Percentiles rank a stretch among this genome's conserved stretches.
These are phyloP conservation scores for Synergus umbraculus DNA, from an alignment of 2,888 invertebrate species.

Conservation along the genomic window DNA sequence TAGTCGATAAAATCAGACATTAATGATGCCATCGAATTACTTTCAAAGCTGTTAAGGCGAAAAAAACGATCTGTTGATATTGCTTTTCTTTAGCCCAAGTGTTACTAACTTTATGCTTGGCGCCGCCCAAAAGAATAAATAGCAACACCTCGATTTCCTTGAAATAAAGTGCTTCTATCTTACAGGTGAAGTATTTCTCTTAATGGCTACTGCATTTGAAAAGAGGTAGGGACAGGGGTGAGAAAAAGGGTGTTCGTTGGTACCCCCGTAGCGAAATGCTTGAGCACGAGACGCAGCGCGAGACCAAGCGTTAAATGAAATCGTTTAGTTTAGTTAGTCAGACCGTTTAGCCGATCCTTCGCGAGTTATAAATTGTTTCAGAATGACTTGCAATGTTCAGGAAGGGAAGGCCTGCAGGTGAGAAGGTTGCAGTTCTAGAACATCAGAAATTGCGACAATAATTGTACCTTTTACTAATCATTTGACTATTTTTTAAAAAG, in stretches of 20 bases:
- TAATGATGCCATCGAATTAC: slow-evolving; percentile 74
- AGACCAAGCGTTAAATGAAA: slow-evolving; percentile 73
- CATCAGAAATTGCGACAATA: background rate
- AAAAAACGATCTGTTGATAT: slow-evolving; percentile 57
- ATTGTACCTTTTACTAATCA: background rate
- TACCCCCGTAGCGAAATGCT: slow-evolving; percentile 62
- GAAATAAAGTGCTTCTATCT: slow-evolving; percentile 22
- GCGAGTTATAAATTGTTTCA: slow-evolving; percentile 74
- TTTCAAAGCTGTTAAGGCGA: slow-evolving; percentile 64
- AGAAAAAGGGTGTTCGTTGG: slow-evolving; percentile 58
- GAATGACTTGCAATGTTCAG: slow-evolving; percentile 70
- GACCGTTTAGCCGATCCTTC: slow-evolving; percentile 70
- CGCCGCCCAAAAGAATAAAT: slow-evolving; percentile 57
- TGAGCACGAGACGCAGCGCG: slow-evolving; percentile 58
- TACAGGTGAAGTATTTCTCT: slow-evolving; percentile 12
- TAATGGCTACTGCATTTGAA: slow-evolving; percentile 42
- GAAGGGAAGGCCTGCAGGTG: background rate
- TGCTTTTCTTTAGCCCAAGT: slow-evolving; percentile 50
- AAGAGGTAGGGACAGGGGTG: slow-evolving; percentile 37
- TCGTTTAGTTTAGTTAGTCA: slow-evolving; percentile 74
- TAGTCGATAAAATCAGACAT: slow-evolving; percentile 72
- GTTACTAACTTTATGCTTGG: slow-evolving; percentile 52
- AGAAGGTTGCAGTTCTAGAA: background rate
- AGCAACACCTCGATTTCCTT: slow-evolving; percentile 26
- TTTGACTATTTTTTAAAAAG: too few relatives aligned